Base-by-base conservation (phyloP, 2,797 vertebrate genomes). In the Xenopus petersii region DNA sequence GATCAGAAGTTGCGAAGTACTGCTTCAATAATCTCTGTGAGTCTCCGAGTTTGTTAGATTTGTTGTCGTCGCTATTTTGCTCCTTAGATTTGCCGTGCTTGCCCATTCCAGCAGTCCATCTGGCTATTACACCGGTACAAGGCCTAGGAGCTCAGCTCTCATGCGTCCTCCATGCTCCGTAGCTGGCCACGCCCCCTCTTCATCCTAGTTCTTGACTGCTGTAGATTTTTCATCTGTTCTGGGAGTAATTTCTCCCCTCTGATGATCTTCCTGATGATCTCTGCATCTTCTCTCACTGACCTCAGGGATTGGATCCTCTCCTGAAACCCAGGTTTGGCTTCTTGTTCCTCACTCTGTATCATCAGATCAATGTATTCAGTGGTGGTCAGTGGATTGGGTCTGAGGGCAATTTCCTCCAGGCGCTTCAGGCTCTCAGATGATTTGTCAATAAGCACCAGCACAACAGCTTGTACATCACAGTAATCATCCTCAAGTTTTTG, bases 321-420 rank as follows among this genome's bases (percentile, higher is more conserved):
- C 15, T 36, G 42, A 64, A 67, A 83, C 15, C 84, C 85, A 0
- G 0, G 0, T 54, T 81, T 83, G 56, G 0, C 63, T 49, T 86
- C 83, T 10, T 56, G 51, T 42, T 84, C 67, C 62, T 85, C 84
- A 33, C 61, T 62, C 56, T 80, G n/a, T 8, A 84, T 71, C 0
- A 86, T 69, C 74, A 85, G 60, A 58, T 87, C 82, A 0, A 84
- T 83, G 78, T 84, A 83, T 8, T 83, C 80, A 4, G 78, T 79
- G 9, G 79, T 73, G 4, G 80, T 80, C 8, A 86, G 74, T 2
- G 81, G 84, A 61, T 82, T 59, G 0, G 82, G 2, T 58, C 67
- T 85, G 60, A 87, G 74, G 0, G 82, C 81, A 0, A 83, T 87
- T 67, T 79, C 71, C 59, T 81, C 66, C 0, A 87, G 83, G 15